Evolutionary conservation across 92 coral and sea anemone species (phyloP).

Genomic region (Galaxea fascicularis): DNA sequence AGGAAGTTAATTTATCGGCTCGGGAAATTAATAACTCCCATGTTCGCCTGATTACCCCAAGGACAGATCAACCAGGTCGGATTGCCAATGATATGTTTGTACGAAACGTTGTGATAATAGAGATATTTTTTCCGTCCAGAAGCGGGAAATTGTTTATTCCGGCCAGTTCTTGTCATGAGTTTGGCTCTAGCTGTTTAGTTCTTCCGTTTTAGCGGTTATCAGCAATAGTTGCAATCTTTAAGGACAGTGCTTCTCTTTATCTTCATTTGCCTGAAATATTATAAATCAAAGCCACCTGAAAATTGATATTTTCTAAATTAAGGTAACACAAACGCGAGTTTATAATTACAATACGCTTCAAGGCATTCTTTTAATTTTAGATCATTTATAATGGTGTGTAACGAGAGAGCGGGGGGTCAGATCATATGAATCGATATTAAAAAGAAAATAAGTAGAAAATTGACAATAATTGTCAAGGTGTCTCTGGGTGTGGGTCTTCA

Average conservation of each 20-base stretch:
- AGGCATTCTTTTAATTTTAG: not conserved
- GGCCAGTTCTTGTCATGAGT: not conserved
- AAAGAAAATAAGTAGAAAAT: too few species aligned
- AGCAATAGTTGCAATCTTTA: not conserved
- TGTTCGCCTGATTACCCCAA: not conserved
- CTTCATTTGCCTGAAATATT: conserved; percentile 11
- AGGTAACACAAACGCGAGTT: not conserved
- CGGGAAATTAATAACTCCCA: conserved; percentile 28
- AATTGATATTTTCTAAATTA: not conserved
- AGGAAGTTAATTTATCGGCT: conserved; percentile 52
- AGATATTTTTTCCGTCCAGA: not conserved
- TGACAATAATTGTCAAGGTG: too few species aligned
- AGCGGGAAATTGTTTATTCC: not conserved
- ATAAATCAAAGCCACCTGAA: not conserved
- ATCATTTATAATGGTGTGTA: not conserved
- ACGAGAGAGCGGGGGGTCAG: too few species aligned
- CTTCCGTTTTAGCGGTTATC: not conserved
- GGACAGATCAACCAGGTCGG: not conserved
- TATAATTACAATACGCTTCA: not conserved
- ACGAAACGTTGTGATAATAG: not conserved
- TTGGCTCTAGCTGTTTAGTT: not conserved
- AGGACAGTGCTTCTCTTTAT: not conserved
- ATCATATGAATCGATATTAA: too few species aligned
- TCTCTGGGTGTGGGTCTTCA: too few species aligned
- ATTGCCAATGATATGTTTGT: not conserved